A percentile compares a stretch with the other conserved stretches of the same genome.
These are phyloP conservation scores for Colinus virginianus DNA, from an alignment of 2,113 vertebrate species.

Conservation along the genomic window DNA sequence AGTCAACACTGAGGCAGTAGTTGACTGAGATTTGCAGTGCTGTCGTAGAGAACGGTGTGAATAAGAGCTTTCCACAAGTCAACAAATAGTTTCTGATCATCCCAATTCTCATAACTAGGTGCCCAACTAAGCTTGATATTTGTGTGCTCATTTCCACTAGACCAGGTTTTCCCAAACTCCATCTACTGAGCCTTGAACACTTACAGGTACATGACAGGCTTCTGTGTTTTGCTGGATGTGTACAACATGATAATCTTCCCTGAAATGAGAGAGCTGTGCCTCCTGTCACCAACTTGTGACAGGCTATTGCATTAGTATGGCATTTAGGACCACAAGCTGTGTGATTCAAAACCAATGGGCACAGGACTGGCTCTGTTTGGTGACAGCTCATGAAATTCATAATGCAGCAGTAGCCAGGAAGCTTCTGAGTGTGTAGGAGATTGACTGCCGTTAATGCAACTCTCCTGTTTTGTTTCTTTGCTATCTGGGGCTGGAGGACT, in stretches of 20 bases:
- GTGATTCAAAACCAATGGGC: neutral
- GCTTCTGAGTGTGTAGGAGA: neutral
- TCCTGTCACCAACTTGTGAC: rapidly evolving
- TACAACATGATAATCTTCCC: neutral
- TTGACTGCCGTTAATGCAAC: neutral
- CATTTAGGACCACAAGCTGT: rapidly evolving
- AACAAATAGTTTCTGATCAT: neutral
- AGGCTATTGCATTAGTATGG: neutral
- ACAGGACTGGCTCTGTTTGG: rapidly evolving
- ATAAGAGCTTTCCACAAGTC: neutral
- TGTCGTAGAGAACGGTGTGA: neutral
- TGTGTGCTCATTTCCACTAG: neutral
- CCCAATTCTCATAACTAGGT: neutral
- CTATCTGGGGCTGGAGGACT: conserved; percentile 13
- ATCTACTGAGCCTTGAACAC: neutral
- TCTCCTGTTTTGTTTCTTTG: conserved; percentile 31
- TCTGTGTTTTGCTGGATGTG: neutral
- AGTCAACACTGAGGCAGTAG: neutral
- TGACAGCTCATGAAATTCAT: neutral
- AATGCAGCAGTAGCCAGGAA: neutral
- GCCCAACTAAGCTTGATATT: neutral
- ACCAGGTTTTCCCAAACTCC: neutral
- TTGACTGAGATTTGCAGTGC: neutral
- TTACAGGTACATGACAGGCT: neutral
- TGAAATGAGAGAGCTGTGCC: neutral